A percentile compares a stretch with the other conserved stretches of the same genome.
phyloP scores from a whole-genome alignment of 2,888 invertebrate species.

The Andrena flavipes region DNA sequence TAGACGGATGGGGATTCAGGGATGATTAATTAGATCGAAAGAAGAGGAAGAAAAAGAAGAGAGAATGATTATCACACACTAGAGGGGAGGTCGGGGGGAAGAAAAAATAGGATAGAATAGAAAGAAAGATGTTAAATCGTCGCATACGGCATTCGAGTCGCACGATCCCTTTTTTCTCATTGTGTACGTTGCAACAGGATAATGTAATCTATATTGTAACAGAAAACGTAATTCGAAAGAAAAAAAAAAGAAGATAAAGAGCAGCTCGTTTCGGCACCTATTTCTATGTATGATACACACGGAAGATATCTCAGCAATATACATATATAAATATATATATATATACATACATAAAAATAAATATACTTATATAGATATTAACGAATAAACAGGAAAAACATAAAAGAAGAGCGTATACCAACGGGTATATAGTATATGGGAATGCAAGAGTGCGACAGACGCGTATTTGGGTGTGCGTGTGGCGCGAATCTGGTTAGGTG shows the following conservation, averaged over 20 bases:
- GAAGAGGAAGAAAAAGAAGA: conserved; percentile 5
- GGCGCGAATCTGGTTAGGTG: conserved; percentile 77
- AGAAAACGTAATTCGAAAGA: conserved; percentile 18
- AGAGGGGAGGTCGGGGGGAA: background rate
- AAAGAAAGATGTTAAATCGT: conserved; percentile 21
- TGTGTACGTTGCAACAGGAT: conserved; percentile 35
- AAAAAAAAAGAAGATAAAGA: conserved; percentile 28
- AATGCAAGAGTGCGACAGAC: conserved; percentile 58
- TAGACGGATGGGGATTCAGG: conserved; percentile 52
- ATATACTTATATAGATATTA: conserved; percentile 34
- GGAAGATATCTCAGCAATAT: conserved; percentile 68
- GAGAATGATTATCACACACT: background rate
- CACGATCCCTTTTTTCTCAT: conserved; percentile 49
- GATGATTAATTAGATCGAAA: conserved; percentile 19
- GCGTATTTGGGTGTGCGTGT: conserved; percentile 65
- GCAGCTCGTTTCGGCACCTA: conserved; percentile 82
- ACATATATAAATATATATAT: conserved; percentile 54
- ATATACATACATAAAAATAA: conserved; percentile 45
- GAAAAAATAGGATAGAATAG: background rate
- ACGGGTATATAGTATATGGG: conserved; percentile 49
- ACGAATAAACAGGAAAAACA: conserved; percentile 41
- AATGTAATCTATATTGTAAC: conserved; percentile 38
- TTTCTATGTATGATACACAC: conserved; percentile 81
- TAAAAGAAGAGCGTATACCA: conserved; percentile 56
- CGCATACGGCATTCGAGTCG: conserved; percentile 50